phyloP scores from a whole-genome alignment of 2,888 invertebrate species.

The Heliconius hortense region DNA sequence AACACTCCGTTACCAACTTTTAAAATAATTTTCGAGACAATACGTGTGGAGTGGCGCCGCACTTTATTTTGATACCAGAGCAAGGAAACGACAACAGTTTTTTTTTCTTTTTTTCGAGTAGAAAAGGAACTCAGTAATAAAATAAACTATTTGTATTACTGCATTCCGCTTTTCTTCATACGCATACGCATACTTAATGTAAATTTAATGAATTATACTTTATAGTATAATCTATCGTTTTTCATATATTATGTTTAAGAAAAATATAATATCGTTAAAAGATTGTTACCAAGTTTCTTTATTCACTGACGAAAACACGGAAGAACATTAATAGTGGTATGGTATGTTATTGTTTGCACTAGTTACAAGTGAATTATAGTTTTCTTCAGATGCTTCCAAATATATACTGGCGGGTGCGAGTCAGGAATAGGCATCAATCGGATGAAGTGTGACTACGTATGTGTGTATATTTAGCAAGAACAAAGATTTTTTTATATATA shows the following conservation, averaged over 20 bases:
- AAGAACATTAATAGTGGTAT: constrained; percentile 29
- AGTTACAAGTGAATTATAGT: constrained; percentile 31
- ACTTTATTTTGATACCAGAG: neutral
- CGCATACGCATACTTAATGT: too few relatives aligned
- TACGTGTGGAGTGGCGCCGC: too few relatives aligned
- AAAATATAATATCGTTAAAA: constrained; percentile 2
- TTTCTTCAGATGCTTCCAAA: constrained; percentile 35
- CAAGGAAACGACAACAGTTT: neutral
- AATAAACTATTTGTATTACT: too few relatives aligned
- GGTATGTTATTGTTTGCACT: constrained; percentile 38
- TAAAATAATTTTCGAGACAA: too few relatives aligned
- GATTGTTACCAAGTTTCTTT: neutral
- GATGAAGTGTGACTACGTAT: neutral
- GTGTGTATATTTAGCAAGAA: neutral
- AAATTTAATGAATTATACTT: too few relatives aligned
- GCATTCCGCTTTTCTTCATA: too few relatives aligned
- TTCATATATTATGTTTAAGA: neutral
- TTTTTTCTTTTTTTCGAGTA: too few relatives aligned
- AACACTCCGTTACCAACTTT: too few relatives aligned
- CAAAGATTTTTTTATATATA: too few relatives aligned
- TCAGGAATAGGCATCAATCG: neutral
- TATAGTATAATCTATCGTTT: neutral
- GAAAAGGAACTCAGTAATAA: too few relatives aligned
- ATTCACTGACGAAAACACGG: constrained; percentile 16
- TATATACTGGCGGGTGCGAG: constrained; percentile 28